A percentile compares a stretch with the other conserved stretches of the same genome.
These are phyloP conservation scores for Lepidotrigona ventralis DNA, from an alignment of 1,140 invertebrate species.

Conservation along the genomic window DNA sequence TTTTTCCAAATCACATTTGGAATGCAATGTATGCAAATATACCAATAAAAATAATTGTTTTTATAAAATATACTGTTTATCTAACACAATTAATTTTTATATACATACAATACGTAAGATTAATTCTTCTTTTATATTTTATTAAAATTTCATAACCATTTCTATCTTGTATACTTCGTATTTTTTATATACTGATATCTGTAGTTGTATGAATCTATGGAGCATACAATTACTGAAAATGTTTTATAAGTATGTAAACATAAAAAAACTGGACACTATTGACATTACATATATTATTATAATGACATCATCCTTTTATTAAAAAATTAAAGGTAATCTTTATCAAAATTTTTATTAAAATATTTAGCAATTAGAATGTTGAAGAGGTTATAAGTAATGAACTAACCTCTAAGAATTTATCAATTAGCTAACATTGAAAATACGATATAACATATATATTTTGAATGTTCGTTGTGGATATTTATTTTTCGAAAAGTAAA, in stretches of 20 bases:
- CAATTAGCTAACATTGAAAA: neutral
- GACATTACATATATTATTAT: neutral
- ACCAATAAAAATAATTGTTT: conserved; percentile 50
- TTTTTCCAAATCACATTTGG: conserved; percentile 26
- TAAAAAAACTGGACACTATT: neutral
- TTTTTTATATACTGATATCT: neutral
- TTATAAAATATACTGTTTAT: conserved; percentile 42
- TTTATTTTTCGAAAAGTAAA: neutral
- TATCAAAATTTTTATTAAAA: neutral
- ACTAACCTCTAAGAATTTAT: neutral
- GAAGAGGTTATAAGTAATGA: conserved; percentile 26
- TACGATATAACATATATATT: neutral
- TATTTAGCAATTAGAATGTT: neutral
- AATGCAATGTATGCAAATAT: conserved; percentile 11
- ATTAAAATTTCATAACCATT: neutral
- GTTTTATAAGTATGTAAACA: neutral
- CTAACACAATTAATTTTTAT: neutral
- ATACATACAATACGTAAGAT: neutral
- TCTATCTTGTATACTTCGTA: neutral
- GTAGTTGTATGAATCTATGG: neutral
- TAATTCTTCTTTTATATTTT: neutral
- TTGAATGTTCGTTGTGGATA: neutral
- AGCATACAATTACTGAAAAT: neutral
- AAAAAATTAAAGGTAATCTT: neutral
- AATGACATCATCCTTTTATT: neutral